Percentiles rank a stretch among this genome's conserved stretches.
phyloP scores from a whole-genome alignment of 2,888 invertebrate species.

The Mantis religiosa region DNA sequence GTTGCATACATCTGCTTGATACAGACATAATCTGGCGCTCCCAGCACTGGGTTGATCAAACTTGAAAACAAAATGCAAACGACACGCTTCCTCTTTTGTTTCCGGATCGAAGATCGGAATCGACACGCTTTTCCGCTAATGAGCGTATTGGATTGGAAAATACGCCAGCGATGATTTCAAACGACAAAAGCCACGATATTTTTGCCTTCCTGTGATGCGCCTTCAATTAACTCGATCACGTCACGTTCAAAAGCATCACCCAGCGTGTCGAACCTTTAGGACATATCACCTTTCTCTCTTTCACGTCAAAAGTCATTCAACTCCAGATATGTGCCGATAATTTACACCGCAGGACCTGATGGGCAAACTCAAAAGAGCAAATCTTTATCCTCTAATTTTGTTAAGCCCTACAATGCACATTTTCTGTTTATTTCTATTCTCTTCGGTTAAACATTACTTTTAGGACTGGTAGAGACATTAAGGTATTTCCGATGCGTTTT shows the following conservation, averaged over 20 bases:
- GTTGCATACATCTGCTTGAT: neutral
- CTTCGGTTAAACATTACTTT: no score
- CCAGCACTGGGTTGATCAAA: neutral
- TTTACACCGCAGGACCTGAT: neutral
- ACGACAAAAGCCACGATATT: neutral
- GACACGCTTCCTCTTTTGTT: neutral
- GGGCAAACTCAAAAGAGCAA: neutral
- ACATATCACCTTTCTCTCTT: neutral
- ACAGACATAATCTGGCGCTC: neutral
- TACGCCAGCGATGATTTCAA: neutral
- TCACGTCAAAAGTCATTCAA: neutral
- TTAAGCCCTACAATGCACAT: neutral
- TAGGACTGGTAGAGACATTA: no score
- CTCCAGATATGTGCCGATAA: neutral
- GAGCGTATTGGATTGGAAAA: neutral
- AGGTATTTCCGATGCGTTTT: no score
- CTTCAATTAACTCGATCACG: neutral
- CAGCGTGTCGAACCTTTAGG: neutral
- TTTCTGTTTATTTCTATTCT: neutral
- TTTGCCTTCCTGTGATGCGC: neutral
- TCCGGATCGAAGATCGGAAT: neutral
- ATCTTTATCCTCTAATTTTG: neutral
- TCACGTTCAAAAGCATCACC: neutral
- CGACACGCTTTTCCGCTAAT: neutral
- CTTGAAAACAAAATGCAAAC: neutral